phyloP scores from a whole-genome alignment of 1,140 invertebrate genomes.

The Pachypsylla venusta region DNA sequence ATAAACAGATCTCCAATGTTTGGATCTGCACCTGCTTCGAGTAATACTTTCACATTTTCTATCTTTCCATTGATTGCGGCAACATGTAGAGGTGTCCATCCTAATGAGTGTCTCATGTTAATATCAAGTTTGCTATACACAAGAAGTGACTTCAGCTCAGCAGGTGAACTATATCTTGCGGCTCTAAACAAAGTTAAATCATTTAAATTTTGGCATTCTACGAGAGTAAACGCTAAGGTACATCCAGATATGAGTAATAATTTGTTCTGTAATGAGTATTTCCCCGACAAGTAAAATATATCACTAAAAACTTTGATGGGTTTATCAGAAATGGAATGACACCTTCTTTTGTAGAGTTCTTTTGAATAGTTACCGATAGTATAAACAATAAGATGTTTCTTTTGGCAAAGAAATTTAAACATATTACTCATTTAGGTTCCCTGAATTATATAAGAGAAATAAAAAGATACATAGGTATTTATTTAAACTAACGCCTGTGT shows the following conservation, averaged over 20 bases:
- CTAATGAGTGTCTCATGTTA: constrained; percentile 50
- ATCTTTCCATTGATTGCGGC: constrained; percentile 60
- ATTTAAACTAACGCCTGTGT: no score
- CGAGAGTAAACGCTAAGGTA: background rate
- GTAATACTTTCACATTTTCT: constrained; percentile 46
- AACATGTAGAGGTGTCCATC: constrained; percentile 75
- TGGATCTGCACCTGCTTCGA: constrained; percentile 60
- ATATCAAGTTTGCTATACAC: constrained; percentile 30
- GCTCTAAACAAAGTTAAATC: constrained; percentile 8
- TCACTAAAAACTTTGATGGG: no score
- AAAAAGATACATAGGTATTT: no score
- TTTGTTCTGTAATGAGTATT: no score
- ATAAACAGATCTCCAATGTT: constrained; percentile 66
- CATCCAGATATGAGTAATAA: background rate
- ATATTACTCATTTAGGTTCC: no score
- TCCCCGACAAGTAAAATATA: no score
- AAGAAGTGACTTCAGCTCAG: background rate
- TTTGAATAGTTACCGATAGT: no score
- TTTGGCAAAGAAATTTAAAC: no score
- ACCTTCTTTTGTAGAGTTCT: no score
- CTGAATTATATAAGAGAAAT: no score
- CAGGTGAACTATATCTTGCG: background rate
- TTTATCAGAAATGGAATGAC: no score
- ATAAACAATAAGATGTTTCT: no score
- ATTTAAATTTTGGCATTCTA: constrained; percentile 2